Conservation (phyloP, 2,888 invertebrate genomes). For the Caradrina kadenii region DNA sequence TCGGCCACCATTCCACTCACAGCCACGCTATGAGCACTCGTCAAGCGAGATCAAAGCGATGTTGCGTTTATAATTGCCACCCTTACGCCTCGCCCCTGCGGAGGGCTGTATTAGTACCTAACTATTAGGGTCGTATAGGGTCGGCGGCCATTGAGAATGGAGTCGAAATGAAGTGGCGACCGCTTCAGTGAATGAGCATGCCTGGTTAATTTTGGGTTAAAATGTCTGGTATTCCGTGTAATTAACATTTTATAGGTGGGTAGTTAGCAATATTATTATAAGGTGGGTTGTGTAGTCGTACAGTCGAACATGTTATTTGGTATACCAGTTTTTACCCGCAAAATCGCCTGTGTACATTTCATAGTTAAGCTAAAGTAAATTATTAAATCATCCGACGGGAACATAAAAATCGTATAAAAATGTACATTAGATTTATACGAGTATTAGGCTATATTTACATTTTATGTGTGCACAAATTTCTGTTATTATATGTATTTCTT, state of each 20-base stretch:
- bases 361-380: too few relatives aligned
- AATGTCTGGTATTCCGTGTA: conserved; percentile 37
- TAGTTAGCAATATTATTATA: conserved; percentile 16
- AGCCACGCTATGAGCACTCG: conserved; percentile 64
- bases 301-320: too few relatives aligned
- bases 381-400: too few relatives aligned
- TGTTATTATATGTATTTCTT: too few relatives aligned
- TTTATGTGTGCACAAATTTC: too few relatives aligned
- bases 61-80: conserved; percentile 80
- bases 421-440: too few relatives aligned
- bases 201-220: conserved; percentile 46
- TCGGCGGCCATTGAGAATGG: conserved; percentile 43
- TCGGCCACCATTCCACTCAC: conserved; percentile 57
- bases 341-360: too few relatives aligned
- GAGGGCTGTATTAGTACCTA: conserved; percentile 35
- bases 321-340: too few relatives aligned
- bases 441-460: too few relatives aligned
- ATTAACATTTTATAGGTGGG: conserved; percentile 22
- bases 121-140: conserved; percentile 51
- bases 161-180: conserved; percentile 44
- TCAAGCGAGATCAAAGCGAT: conserved; percentile 75
- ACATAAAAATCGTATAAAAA: too few relatives aligned
- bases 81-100: conserved; percentile 68
- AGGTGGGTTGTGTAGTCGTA: background rate
- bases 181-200: conserved; percentile 37